Conservation (phyloP, 2,888 invertebrate species). For the Ellobium chinense region DNA sequence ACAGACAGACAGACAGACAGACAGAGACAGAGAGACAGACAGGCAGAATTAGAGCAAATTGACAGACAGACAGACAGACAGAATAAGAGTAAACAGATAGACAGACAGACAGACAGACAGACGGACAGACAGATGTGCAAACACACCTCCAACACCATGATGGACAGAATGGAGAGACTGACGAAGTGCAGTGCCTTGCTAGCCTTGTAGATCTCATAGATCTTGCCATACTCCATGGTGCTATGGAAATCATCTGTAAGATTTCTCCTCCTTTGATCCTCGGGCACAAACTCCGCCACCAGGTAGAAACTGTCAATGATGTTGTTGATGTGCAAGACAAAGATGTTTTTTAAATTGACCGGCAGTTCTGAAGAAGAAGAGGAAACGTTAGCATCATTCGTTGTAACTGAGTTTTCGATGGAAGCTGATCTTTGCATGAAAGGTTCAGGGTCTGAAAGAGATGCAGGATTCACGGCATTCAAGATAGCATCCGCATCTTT, state of each 20-base stretch:
- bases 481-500: too few species aligned
- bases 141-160: constrained; percentile 68
- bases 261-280: constrained; percentile 43
- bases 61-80: constrained; percentile 7
- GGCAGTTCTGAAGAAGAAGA: background rate
- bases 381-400: too few species aligned
- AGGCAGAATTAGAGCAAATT: background rate
- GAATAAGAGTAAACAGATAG: too few species aligned
- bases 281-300: constrained; percentile 53
- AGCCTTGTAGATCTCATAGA: constrained; percentile 52
- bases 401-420: background rate
- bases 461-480: too few species aligned
- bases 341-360: constrained; percentile 43
- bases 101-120: too few species aligned
- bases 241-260: constrained; percentile 45
- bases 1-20: background rate
- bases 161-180: constrained; percentile 60
- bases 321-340: constrained; percentile 56
- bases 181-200: constrained; percentile 59
- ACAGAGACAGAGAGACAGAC: background rate
- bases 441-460: background rate
- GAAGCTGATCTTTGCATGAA: background rate
- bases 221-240: constrained; percentile 54
- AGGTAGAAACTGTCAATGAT: constrained; percentile 56
- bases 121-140: too few species aligned